phyloP scores from a whole-genome alignment of 2,797 vertebrate genomes.

The Cryptoprocta ferox region DNA sequence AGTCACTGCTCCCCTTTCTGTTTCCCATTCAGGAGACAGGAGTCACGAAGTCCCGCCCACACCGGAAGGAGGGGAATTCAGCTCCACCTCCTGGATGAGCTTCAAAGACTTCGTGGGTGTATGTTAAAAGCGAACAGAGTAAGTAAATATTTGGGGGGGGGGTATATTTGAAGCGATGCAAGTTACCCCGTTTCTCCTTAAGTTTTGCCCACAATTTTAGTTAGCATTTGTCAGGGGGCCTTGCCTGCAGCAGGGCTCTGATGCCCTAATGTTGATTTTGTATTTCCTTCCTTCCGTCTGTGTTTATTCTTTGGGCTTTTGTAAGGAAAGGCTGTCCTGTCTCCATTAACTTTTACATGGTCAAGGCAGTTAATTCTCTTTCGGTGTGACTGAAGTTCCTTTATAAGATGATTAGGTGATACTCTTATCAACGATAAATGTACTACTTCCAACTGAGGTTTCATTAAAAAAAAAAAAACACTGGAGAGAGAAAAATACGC shows the following conservation, averaged over 20 bases:
- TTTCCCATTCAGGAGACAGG: background rate
- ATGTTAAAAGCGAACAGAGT: background rate
- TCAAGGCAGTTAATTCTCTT: background rate
- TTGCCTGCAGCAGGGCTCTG: background rate
- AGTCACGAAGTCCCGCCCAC: background rate
- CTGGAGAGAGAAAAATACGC: background rate
- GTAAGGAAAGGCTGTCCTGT: background rate
- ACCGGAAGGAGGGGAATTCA: background rate
- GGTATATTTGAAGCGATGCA: accelerated
- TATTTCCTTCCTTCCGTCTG: background rate
- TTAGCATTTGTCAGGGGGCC: background rate
- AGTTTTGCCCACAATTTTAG: background rate
- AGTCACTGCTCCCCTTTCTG: background rate
- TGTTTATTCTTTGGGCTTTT: background rate
- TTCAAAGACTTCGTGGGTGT: no score
- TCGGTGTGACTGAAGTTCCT: background rate
- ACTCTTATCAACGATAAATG: background rate
- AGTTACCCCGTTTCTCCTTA: background rate
- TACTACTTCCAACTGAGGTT: background rate
- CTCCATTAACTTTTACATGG: background rate
- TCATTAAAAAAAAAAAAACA: background rate
- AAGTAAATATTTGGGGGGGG: background rate
- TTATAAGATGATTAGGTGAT: background rate
- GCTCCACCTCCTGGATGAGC: background rate
- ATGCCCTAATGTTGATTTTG: background rate